Evolutionary conservation across 2,888 invertebrate genomes (phyloP), one percentile per base, ranked within the genome.

Genomic region (Timandra comae): DNA sequence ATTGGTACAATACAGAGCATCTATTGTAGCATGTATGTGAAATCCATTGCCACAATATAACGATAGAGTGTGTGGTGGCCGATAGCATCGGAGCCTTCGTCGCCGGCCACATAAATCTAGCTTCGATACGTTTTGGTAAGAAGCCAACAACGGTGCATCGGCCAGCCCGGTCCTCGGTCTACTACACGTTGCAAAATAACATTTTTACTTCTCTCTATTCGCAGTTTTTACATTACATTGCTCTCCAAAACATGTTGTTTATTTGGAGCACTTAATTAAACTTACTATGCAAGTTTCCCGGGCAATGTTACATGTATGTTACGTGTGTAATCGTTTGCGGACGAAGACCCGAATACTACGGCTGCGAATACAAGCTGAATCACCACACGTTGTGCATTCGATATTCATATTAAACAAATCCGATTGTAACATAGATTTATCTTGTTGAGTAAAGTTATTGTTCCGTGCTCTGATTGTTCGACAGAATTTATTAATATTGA

Each of bases 111-210:
- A 84, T 84, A 84, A 85, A 85, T 85, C 80, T 78, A 60, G 72
- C 73, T 82, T 81, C 74, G 80, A 81, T 80, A 78, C 73, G 74
- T 79, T 81, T 84, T 82, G 84, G 84, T 82, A 75, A 71, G 65
- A 67, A 70, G 84, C 84, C 84, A 84, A 82, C 63, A 67, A 52
- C 24, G 11, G 50, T 56, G 63, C 66, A 66, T 56, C 54, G 16
- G 56, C 41, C 46, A 38, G 29, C 40, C 43, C 48, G 39, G 44
- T 45, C 45, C 47, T 39, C 54, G 44, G 46, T 49, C 55, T 60
- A 56, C 61, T 62, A 59, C 54, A 61, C 60, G 57, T 56, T 49
- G 49, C 46, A 45, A 60, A 67, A 65, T 65, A 67, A 60, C 56
- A 62, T 55, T 61, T 16, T 62, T 52, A 52, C 53, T 58, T 63